phyloP scores from a whole-genome alignment of 2,888 invertebrate species.

The Ethmia dodecea region DNA sequence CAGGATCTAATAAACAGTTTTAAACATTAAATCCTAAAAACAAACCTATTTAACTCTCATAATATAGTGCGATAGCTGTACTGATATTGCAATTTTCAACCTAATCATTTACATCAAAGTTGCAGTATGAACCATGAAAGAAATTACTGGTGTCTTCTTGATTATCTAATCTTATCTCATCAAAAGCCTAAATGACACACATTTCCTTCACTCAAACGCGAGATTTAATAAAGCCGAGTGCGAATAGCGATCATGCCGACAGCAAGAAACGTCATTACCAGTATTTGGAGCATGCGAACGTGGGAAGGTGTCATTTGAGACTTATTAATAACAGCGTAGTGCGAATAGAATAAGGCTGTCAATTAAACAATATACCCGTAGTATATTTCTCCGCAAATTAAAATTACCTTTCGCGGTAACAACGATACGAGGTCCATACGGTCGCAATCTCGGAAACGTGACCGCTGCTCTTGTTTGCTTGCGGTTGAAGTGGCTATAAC shows the following conservation, averaged over 20 bases:
- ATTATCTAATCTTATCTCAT: no score
- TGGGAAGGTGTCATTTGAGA: slow-evolving; percentile 53
- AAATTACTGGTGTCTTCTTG: no score
- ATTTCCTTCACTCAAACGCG: slow-evolving; percentile 23
- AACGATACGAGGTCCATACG: slow-evolving; percentile 37
- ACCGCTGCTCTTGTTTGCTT: slow-evolving; percentile 61
- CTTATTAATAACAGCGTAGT: slow-evolving; percentile 40
- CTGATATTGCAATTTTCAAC: no score
- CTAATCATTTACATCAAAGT: no score
- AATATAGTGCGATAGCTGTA: no score
- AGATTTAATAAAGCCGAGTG: slow-evolving; percentile 23
- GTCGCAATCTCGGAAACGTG: slow-evolving; percentile 55
- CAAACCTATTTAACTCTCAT: no score
- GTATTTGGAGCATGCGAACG: slow-evolving; percentile 64
- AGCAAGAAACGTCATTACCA: slow-evolving; percentile 36
- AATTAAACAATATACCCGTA: slow-evolving; percentile 20
- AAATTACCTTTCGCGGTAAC: slow-evolving; percentile 34
- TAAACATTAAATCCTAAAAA: no score
- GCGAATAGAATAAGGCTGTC: slow-evolving; percentile 27
- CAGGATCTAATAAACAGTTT: no score
- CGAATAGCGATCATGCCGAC: slow-evolving; percentile 18
- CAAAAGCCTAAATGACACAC: no score
- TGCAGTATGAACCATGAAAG: no score
- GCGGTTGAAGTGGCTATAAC: slow-evolving; percentile 55
- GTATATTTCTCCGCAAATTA: slow-evolving; percentile 36